These are phyloP conservation scores for Chascanopsetta lugubris DNA, from an alignment of 2,113 vertebrate genomes.

Conservation along the genomic window DNA sequence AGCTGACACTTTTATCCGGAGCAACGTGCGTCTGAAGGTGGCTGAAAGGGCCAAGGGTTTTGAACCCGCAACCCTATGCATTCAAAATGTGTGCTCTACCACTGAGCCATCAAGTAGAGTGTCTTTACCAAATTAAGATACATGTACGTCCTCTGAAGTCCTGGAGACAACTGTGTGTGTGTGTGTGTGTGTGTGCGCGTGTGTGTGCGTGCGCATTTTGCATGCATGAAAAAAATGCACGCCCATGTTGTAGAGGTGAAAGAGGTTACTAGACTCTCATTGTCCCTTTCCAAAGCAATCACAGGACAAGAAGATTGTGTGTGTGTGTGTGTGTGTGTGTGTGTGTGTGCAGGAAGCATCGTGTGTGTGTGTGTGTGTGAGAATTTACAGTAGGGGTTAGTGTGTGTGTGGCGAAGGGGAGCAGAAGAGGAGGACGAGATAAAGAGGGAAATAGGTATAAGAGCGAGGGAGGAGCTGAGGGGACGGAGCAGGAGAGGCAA, in stretches of 20 bases:
- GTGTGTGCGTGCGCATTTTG: slow-evolving; percentile 16
- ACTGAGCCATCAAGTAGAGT: too few relatives aligned
- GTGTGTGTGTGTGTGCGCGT: not conserved
- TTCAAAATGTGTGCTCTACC: too few relatives aligned
- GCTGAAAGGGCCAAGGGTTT: too few relatives aligned
- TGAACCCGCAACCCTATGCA: too few relatives aligned
- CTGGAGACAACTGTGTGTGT: too few relatives aligned
- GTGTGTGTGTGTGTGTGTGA: slow-evolving; percentile 5
- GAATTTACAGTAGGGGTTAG: slow-evolving; percentile 42
- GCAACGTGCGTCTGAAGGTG: too few relatives aligned
- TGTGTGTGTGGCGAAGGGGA: slow-evolving; percentile 29
- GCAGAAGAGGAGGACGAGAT: slow-evolving; percentile 39
- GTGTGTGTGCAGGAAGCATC: too few relatives aligned
- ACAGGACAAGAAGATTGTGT: not conserved
- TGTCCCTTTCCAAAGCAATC: slow-evolving; percentile 54
- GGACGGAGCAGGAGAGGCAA: slow-evolving; percentile 47
- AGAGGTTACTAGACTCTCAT: slow-evolving; percentile 41
- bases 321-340: not conserved
- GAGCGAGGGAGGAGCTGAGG: slow-evolving; percentile 56
- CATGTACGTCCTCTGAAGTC: too few relatives aligned
- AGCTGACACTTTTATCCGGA: too few relatives aligned
- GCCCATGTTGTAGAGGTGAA: slow-evolving; percentile 9
- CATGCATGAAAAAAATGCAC: slow-evolving; percentile 10
- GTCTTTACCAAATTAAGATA: too few relatives aligned
- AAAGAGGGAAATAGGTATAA: slow-evolving; percentile 57